A percentile compares a stretch with the other conserved stretches of the same genome.
Conservation (phyloP, 2,888 invertebrate genomes). For the Entomobrya multifasciata region DNA sequence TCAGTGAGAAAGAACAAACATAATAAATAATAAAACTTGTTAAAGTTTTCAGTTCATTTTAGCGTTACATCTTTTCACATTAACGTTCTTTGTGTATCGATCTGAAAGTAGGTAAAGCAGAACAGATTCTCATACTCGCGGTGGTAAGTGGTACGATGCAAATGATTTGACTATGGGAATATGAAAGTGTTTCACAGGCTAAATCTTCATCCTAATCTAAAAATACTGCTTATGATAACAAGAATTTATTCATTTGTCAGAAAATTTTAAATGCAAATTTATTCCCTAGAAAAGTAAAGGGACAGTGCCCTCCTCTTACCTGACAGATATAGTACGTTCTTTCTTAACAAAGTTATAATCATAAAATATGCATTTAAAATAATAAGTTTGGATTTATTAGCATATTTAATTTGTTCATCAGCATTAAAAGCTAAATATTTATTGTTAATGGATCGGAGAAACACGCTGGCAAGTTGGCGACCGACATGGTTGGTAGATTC, state of each 20-base stretch:
- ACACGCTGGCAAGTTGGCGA: background rate
- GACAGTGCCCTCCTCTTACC: too few relatives aligned
- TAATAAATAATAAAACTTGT: too few relatives aligned
- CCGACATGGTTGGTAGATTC: background rate
- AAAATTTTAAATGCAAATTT: too few relatives aligned
- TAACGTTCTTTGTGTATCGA: background rate
- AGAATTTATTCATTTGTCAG: background rate
- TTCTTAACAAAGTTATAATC: too few relatives aligned
- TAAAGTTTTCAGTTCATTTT: too few relatives aligned
- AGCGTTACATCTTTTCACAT: too few relatives aligned
- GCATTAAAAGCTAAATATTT: background rate
- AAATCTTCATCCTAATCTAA: background rate
- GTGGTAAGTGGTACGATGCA: too few relatives aligned
- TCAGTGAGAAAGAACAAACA: too few relatives aligned
- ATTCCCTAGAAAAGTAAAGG: background rate
- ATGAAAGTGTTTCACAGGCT: slow-evolving; percentile 18
- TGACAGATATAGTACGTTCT: too few relatives aligned
- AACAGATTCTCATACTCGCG: too few relatives aligned
- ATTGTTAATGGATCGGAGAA: background rate
- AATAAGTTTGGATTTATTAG: too few relatives aligned
- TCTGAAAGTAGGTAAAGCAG: too few relatives aligned
- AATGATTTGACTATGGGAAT: background rate
- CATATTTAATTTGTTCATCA: slow-evolving; percentile 15
- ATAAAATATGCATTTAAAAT: background rate
- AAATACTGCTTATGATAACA: background rate